Conservation (phyloP, 2,113 vertebrate species). For the Oryzias curvinotus region DNA sequence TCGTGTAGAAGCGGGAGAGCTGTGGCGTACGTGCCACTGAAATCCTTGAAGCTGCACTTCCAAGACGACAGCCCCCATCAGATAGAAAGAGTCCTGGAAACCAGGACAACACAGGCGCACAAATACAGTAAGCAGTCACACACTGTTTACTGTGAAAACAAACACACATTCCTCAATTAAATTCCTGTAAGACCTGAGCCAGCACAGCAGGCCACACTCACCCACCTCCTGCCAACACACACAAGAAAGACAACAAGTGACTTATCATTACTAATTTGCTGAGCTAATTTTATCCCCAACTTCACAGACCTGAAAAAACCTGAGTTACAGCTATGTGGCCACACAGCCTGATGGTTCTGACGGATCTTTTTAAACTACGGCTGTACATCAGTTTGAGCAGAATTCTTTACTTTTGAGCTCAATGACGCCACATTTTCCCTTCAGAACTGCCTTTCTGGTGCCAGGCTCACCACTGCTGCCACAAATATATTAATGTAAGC, state of each 20-base stretch:
- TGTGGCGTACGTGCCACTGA: not conserved
- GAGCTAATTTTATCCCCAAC: slow-evolving; percentile 63
- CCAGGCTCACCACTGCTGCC: too few species aligned
- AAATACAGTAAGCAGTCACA: not conserved
- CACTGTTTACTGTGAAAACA: slow-evolving; percentile 40
- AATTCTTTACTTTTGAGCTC: too few species aligned
- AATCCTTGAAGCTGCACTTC: slow-evolving; percentile 17
- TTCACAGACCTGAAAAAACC: slow-evolving; percentile 44
- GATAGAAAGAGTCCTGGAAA: not conserved
- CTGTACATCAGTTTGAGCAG: too few species aligned
- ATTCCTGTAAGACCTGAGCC: slow-evolving; percentile 28
- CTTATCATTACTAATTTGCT: slow-evolving; percentile 60
- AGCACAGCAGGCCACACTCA: slow-evolving; percentile 49
- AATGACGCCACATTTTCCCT: too few species aligned
- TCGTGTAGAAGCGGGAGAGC: too few species aligned
- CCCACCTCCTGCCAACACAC: slow-evolving; percentile 45
- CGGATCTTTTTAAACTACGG: too few species aligned
- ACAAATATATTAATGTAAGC: too few species aligned
- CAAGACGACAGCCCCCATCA: slow-evolving; percentile 11
- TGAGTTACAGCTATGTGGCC: slow-evolving; percentile 21
- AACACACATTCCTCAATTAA: slow-evolving; percentile 18
- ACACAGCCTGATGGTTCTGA: slow-evolving; percentile 28
- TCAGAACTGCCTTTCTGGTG: too few species aligned
- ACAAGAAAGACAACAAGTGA: slow-evolving; percentile 58
- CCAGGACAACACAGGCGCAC: not conserved